Conservation (phyloP, 2,113 vertebrate species). For the Brevimyrus niger region DNA sequence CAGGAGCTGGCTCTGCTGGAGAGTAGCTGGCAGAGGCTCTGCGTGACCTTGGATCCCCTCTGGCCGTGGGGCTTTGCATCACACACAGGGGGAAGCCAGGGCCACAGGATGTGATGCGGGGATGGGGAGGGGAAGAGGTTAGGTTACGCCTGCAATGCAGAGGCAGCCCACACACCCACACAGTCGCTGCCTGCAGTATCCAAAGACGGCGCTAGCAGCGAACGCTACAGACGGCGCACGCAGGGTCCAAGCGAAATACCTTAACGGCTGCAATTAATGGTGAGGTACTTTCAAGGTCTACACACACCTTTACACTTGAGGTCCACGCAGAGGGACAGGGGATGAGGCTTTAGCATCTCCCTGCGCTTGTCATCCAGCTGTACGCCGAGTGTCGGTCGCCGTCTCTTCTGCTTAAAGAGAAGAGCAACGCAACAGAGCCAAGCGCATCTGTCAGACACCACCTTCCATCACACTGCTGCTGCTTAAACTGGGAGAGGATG, state of each 20-base stretch:
- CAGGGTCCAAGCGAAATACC: not conserved
- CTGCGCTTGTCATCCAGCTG: slow-evolving; percentile 94
- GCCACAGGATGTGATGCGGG: not conserved
- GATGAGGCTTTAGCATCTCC: slow-evolving; percentile 91
- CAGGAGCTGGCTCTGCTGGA: not conserved
- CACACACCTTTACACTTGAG: slow-evolving; percentile 85
- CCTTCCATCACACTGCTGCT: not conserved
- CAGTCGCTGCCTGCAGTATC: slow-evolving; percentile 6
- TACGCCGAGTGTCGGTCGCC: slow-evolving; percentile 80
- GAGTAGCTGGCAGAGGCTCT: slow-evolving; percentile 31
- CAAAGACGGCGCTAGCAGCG: slow-evolving; percentile 35
- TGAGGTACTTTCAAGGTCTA: not conserved
- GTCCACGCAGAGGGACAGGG: slow-evolving; percentile 76
- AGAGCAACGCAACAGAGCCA: not conserved
- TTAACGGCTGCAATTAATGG: not conserved
- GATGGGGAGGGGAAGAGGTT: slow-evolving; percentile 23
- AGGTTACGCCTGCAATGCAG: slow-evolving; percentile 61
- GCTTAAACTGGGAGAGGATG: not conserved
- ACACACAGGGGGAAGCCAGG: not conserved
- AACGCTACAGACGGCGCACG: not conserved
- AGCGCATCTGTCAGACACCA: not conserved
- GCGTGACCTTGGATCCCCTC: slow-evolving; percentile 16
- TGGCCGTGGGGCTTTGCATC: not conserved
- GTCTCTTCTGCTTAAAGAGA: slow-evolving; percentile 70
- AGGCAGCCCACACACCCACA: slow-evolving; percentile 27